A percentile compares a stretch with the other conserved stretches of the same genome.
These are phyloP conservation scores for Gnathonemus echidnorhynchus DNA, from an alignment of 2,113 vertebrate genomes.

Conservation along the genomic window DNA sequence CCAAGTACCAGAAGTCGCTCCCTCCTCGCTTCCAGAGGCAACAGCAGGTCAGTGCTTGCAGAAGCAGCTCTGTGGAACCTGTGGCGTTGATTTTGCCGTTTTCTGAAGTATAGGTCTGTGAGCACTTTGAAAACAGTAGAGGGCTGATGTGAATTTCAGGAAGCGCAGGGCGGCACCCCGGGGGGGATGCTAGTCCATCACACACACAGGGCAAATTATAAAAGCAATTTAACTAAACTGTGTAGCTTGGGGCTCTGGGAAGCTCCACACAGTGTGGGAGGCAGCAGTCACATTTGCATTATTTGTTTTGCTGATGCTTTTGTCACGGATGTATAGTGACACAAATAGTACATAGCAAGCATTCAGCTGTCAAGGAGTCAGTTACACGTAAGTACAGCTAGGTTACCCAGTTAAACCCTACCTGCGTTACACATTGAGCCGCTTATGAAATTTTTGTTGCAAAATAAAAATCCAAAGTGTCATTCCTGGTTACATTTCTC, in stretches of 20 bases:
- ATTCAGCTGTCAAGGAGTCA: too few species aligned
- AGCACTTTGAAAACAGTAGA: background rate
- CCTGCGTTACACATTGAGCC: background rate
- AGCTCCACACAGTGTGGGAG: background rate
- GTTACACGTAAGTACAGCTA: background rate
- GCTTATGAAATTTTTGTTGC: too few species aligned
- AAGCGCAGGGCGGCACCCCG: background rate
- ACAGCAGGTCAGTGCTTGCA: slow-evolving; percentile 67
- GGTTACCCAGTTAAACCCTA: background rate
- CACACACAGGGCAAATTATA: background rate
- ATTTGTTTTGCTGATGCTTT: background rate
- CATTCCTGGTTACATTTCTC: background rate
- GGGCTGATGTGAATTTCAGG: background rate
- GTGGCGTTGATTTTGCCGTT: background rate
- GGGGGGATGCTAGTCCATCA: background rate
- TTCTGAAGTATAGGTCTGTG: background rate
- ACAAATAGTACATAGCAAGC: background rate
- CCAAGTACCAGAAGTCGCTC: slow-evolving; percentile 87
- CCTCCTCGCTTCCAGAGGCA: slow-evolving; percentile 88
- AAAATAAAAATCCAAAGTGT: too few species aligned
- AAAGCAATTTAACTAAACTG: background rate
- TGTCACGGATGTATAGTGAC: background rate
- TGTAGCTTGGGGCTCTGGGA: background rate
- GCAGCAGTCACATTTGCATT: background rate
- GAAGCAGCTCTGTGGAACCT: background rate